Evolutionary conservation across 2,113 vertebrate genomes (phyloP).

Genomic region (Corythornis vintsioides): DNA sequence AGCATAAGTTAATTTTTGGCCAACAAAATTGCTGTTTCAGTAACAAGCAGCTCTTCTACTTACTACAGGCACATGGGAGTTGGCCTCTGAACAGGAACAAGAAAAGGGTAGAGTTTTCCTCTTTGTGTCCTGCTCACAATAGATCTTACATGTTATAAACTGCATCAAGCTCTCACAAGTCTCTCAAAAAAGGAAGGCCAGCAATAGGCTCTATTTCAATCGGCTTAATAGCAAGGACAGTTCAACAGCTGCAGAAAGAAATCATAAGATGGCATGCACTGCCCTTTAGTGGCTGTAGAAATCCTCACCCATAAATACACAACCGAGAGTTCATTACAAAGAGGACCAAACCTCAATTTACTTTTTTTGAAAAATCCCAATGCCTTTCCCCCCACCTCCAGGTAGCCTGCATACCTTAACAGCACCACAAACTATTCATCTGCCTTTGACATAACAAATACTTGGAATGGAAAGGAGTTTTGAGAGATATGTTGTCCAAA

Average conservation of each 20-base stretch:
- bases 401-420: neutral
- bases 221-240: neutral
- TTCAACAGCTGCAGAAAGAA: constrained; percentile 4
- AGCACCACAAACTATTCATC: neutral
- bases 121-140: neutral
- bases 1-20: neutral
- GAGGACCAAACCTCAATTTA: neutral
- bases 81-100: neutral
- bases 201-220: neutral
- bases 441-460: neutral
- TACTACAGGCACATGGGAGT: neutral
- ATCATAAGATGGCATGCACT: constrained; percentile 44
- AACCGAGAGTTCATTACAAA: neutral
- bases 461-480: neutral
- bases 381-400: neutral
- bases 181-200: neutral
- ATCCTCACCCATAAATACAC: neutral
- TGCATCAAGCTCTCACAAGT: neutral
- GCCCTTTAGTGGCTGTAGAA: constrained; percentile 56
- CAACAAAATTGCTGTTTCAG: constrained; percentile 1
- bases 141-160: neutral
- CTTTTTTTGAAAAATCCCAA: neutral
- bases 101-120: neutral
- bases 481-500: neutral
- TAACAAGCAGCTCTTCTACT: neutral